Percentiles rank a stretch among this genome's conserved stretches.
phyloP scores from a whole-genome alignment of 2,113 vertebrate species.

The Zingel zingel region DNA sequence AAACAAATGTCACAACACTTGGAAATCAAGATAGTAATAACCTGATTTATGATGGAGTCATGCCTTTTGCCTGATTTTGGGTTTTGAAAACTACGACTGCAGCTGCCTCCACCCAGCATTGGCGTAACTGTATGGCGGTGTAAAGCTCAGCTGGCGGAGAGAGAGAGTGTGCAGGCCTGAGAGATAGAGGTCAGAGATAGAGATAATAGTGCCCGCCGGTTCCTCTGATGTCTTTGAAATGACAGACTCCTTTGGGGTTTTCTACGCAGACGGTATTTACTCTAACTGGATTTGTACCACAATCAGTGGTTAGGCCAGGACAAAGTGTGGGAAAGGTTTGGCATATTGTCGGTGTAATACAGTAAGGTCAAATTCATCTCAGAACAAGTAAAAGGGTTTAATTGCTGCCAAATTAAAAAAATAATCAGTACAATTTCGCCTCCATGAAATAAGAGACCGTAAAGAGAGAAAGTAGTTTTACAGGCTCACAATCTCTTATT shows the following conservation, averaged over 20 bases:
- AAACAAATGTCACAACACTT: slow-evolving; percentile 22
- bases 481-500: neutral
- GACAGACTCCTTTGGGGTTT: slow-evolving; percentile 60
- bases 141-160: slow-evolving; percentile 46
- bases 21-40: slow-evolving; percentile 42
- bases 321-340: slow-evolving; percentile 60
- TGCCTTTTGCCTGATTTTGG: slow-evolving; percentile 21
- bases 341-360: slow-evolving; percentile 42
- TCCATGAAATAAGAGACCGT: neutral
- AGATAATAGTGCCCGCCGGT: slow-evolving; percentile 60
- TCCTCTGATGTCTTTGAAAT: slow-evolving; percentile 65
- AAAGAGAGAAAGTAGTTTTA: neutral
- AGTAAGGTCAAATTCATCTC: slow-evolving; percentile 56
- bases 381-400: slow-evolving; percentile 36
- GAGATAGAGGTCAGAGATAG: slow-evolving; percentile 64
- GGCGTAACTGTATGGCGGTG: slow-evolving; percentile 52
- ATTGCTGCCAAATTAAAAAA: neutral
- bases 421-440: slow-evolving; percentile 21
- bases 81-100: slow-evolving; percentile 35
- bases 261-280: slow-evolving; percentile 33
- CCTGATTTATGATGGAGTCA: slow-evolving; percentile 33
- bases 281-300: slow-evolving; percentile 52
- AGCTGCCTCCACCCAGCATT: slow-evolving; percentile 49
- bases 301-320: slow-evolving; percentile 28
- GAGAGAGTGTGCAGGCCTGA: slow-evolving; percentile 36